A percentile compares a stretch with the other conserved stretches of the same genome.
phyloP scores from a whole-genome alignment of 2,113 vertebrate species.

The Halichoeres trimaculatus region DNA sequence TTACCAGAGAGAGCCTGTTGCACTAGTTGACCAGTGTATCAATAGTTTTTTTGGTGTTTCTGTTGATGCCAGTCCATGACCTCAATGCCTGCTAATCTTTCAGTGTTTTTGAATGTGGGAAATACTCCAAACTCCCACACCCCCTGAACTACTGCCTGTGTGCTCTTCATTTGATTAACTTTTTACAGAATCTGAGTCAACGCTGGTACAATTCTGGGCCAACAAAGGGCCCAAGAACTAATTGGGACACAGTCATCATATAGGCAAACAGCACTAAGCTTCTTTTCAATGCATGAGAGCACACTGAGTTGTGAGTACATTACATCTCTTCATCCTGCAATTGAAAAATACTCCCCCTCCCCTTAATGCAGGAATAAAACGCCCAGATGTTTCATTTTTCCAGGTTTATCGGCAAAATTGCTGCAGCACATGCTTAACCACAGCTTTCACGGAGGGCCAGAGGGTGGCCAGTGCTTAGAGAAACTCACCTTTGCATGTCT shows the following conservation, averaged over 20 bases:
- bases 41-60: too few species aligned
- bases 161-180: slow-evolving; percentile 16
- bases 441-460: not conserved
- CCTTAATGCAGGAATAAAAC: not conserved
- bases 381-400: not conserved
- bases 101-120: slow-evolving; percentile 6
- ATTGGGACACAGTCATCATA: not conserved
- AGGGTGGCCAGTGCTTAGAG: not conserved
- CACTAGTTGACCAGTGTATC: not conserved
- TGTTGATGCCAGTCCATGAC: too few species aligned
- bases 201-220: not conserved
- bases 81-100: not conserved
- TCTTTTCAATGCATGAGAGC: not conserved
- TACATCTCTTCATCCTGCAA: not conserved
- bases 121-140: slow-evolving; percentile 13
- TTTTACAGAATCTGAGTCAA: slow-evolving; percentile 27
- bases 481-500: slow-evolving; percentile 91
- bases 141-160: slow-evolving; percentile 13
- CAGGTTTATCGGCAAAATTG: not conserved
- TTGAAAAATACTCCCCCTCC: not conserved
- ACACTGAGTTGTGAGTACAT: not conserved
- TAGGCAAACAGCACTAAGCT: not conserved
- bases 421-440: not conserved
- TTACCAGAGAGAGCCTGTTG: not conserved
- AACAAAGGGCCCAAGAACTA: not conserved